A percentile compares a stretch with the other conserved stretches of the same genome.
Evolutionary conservation across 2,113 vertebrate genomes (phyloP).

Genomic region (Orientallactaga bullata): DNA sequence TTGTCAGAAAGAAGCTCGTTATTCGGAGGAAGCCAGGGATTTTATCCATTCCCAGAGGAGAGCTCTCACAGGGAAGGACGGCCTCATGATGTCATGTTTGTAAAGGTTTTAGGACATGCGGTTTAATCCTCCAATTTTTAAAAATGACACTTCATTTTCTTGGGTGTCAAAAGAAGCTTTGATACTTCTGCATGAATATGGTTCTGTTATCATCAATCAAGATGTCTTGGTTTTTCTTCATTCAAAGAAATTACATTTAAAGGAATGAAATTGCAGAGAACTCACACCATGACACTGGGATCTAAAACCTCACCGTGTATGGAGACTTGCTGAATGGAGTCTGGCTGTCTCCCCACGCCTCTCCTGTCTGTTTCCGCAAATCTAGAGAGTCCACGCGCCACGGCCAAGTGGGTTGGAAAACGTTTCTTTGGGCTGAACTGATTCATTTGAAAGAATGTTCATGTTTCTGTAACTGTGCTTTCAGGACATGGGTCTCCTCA

Average conservation of each 20-base stretch:
- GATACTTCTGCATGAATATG: not conserved
- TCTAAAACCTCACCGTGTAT: not conserved
- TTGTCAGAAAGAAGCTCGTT: conserved; percentile 71
- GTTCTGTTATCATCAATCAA: conserved; percentile 39
- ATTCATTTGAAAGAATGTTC: conserved; percentile 23
- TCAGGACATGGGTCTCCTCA: not conserved
- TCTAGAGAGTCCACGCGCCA: not conserved
- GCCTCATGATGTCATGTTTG: conserved; percentile 43
- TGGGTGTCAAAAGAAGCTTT: conserved; percentile 55
- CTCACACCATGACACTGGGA: not conserved
- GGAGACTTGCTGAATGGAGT: not conserved
- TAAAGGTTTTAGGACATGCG: conserved; percentile 35
- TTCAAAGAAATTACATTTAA: conserved; percentile 53
- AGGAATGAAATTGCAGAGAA: conserved; percentile 2
- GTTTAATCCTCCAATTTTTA: conserved; percentile 46
- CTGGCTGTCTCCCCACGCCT: not conserved
- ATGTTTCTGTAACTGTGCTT: not conserved
- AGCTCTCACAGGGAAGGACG: conserved; percentile 21
- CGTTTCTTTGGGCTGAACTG: not conserved
- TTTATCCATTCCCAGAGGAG: conserved; percentile 47
- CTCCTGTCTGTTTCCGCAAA: not conserved
- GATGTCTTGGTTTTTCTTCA: conserved; percentile 35
- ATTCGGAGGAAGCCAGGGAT: conserved; percentile 56
- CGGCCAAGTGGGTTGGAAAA: not conserved
- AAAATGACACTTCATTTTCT: conserved; percentile 64